Conservation (phyloP, 2,113 vertebrate species). For the Nicator chloris region DNA sequence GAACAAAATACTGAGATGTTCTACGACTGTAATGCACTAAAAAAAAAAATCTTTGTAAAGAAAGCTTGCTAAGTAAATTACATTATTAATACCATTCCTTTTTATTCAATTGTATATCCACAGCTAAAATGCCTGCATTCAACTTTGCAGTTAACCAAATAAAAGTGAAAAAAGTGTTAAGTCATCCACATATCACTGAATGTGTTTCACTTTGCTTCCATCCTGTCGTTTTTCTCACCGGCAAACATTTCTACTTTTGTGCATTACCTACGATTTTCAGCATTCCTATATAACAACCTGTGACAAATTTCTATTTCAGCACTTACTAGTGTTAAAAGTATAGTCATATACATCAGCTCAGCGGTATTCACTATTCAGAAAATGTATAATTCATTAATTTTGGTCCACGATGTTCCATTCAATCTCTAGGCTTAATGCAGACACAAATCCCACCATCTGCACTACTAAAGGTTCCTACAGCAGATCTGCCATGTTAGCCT, state of each 20-base stretch:
- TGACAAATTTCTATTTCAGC: background rate
- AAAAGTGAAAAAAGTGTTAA: background rate
- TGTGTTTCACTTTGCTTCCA: background rate
- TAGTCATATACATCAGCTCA: background rate
- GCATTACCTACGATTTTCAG: background rate
- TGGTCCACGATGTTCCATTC: background rate
- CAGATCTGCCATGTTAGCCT: background rate
- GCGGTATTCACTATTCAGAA: background rate
- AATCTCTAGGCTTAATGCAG: background rate
- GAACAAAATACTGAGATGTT: background rate
- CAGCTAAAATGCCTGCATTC: background rate
- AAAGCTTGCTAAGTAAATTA: background rate
- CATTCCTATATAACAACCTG: background rate
- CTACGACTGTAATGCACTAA: background rate
- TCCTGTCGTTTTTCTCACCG: background rate
- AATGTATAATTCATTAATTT: background rate
- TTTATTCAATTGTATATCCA: background rate
- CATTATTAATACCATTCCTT: background rate
- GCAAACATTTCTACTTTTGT: background rate
- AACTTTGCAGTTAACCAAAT: background rate
- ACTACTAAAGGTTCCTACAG: background rate
- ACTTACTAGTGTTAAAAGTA: background rate
- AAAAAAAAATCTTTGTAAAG: background rate
- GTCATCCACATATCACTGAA: background rate
- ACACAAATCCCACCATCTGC: conserved; percentile 47